Evolutionary conservation across 2,797 vertebrate genomes (phyloP).

Genomic region (Micropoecilia bifurca): DNA sequence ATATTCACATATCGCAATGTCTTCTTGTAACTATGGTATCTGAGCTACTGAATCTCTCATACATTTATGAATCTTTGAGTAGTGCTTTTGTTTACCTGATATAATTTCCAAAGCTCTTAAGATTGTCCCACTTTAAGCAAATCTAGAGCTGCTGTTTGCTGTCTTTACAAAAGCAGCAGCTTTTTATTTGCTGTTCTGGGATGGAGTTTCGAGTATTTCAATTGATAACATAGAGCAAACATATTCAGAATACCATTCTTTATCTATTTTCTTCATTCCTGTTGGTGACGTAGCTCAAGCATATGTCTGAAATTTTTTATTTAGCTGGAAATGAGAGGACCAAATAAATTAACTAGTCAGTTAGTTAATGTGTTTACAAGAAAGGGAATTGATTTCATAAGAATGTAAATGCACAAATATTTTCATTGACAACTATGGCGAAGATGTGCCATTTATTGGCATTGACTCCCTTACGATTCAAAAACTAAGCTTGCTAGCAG

Average conservation of each 20-base stretch:
- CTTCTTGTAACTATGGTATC: neutral
- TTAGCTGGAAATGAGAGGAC: neutral
- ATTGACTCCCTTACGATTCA: neutral
- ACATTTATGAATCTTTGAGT: neutral
- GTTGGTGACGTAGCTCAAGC: neutral
- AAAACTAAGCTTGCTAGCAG: neutral
- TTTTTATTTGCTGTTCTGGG: slow-evolving; percentile 4
- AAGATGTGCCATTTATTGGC: neutral
- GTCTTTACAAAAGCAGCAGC: neutral
- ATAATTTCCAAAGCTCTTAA: neutral
- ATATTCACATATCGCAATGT: neutral
- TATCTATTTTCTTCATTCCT: neutral
- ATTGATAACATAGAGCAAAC: neutral
- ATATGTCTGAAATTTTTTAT: neutral
- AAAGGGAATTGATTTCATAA: neutral
- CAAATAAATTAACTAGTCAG: neutral
- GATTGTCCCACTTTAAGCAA: neutral
- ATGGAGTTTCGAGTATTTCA: neutral
- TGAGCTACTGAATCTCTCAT: neutral
- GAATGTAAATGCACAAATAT: neutral
- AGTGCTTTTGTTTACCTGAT: neutral
- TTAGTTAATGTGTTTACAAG: neutral
- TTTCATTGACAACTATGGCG: neutral
- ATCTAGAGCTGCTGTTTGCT: neutral
- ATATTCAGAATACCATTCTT: neutral